Conservation (phyloP, 2,113 vertebrate genomes). For the Pyxicephalus adspersus region DNA sequence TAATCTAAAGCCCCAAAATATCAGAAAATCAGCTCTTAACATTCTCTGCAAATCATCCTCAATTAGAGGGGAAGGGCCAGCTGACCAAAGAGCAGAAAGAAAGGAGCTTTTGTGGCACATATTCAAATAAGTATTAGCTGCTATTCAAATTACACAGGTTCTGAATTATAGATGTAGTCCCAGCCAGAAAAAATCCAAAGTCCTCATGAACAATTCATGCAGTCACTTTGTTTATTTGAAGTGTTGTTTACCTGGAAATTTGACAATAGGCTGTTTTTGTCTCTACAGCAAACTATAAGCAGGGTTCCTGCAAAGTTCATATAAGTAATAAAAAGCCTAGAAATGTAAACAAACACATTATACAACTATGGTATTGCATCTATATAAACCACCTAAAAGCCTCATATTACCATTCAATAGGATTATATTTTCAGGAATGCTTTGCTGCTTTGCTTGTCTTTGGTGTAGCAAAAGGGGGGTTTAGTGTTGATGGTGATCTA, state of each 20-base stretch:
- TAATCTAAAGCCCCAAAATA: not conserved
- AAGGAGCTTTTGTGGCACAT: slow-evolving; percentile 11
- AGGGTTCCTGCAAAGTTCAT: too few species aligned
- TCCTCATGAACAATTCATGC: slow-evolving; percentile 32
- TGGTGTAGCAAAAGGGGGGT: too few species aligned
- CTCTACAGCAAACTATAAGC: too few species aligned
- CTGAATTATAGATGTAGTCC: slow-evolving; percentile 29
- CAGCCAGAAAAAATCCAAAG: slow-evolving; percentile 4
- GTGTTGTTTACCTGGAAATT: not conserved
- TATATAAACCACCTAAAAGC: too few species aligned
- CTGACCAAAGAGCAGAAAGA: slow-evolving; percentile 5
- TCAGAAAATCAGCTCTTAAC: slow-evolving; percentile 19
- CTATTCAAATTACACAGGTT: slow-evolving; percentile 12
- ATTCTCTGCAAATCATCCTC: not conserved
- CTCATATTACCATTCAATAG: too few species aligned
- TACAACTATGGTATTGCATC: too few species aligned
- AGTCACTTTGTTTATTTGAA: slow-evolving; percentile 1
- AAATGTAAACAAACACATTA: too few species aligned
- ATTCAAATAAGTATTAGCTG: slow-evolving; percentile 18
- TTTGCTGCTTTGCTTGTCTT: too few species aligned
- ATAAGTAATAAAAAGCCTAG: too few species aligned
- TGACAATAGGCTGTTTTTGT: not conserved
- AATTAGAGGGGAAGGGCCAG: slow-evolving; percentile 2
- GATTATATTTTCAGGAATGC: too few species aligned
- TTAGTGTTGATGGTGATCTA: too few species aligned